Evolutionary conservation across 1,140 invertebrate species (phyloP).

Genomic region (Heterodera carotae): DNA sequence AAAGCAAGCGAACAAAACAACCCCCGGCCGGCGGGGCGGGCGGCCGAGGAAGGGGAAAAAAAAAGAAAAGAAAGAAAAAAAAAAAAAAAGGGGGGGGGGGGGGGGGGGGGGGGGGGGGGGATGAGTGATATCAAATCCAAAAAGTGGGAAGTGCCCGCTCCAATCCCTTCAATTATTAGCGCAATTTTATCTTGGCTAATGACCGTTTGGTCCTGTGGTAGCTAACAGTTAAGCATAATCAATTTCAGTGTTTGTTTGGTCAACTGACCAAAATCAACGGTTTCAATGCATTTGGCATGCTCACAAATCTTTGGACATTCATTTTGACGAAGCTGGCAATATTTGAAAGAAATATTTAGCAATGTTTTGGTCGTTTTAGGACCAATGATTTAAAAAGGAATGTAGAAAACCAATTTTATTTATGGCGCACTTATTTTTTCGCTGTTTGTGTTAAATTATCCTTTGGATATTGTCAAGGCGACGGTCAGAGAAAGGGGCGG

Average conservation of each 20-base stretch:
- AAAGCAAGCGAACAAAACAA: not conserved
- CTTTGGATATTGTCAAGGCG: not conserved
- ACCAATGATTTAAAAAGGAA: too few species aligned
- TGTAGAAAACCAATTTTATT: too few species aligned
- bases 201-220: not conserved
- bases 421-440: too few species aligned
- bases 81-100: too few species aligned
- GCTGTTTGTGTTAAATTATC: not conserved
- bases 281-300: slow-evolving; percentile 35
- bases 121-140: too few species aligned
- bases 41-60: too few species aligned
- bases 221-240: not conserved
- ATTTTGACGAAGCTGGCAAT: slow-evolving; percentile 17
- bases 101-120: too few species aligned
- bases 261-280: slow-evolving; percentile 35
- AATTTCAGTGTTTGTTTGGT: not conserved
- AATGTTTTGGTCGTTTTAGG: not conserved
- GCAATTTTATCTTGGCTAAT: too few species aligned
- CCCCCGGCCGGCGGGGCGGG: too few species aligned
- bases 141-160: too few species aligned
- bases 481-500: not conserved
- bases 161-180: too few species aligned
- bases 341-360: slow-evolving; percentile 9
- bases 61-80: too few species aligned
- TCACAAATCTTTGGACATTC: slow-evolving; percentile 36